Evolutionary conservation across 2,797 vertebrate species (phyloP).

Genomic region (Megaceryle alcyon): DNA sequence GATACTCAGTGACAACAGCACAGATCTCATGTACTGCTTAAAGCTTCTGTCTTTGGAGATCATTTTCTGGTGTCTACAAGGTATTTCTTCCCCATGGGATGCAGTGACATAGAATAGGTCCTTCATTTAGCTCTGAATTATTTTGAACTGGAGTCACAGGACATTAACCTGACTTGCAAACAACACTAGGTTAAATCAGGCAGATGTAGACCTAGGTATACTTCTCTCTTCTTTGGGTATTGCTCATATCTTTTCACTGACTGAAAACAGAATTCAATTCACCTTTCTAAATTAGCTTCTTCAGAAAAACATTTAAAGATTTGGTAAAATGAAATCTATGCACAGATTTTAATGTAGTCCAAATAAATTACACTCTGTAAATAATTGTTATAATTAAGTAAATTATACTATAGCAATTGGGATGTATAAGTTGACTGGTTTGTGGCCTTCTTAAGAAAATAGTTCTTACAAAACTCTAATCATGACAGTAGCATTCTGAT

Average conservation of each 20-base stretch:
- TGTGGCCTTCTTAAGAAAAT: neutral
- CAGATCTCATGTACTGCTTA: neutral
- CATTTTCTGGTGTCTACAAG: neutral
- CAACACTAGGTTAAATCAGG: neutral
- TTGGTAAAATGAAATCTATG: neutral
- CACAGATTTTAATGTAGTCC: neutral
- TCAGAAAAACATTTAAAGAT: neutral
- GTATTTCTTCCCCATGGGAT: neutral
- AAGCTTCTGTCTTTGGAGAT: neutral
- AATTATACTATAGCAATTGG: neutral
- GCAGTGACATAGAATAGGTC: neutral
- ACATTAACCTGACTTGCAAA: rapidly evolving
- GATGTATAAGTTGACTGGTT: neutral
- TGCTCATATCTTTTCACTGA: neutral
- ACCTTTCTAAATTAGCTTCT: neutral
- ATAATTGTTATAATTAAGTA: neutral
- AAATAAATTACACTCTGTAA: neutral
- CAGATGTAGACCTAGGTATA: neutral
- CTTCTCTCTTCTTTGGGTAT: neutral
- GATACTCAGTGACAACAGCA: neutral
- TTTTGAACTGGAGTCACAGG: neutral
- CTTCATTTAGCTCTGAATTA: neutral
- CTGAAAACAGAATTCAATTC: neutral
- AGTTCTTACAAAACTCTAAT: neutral
- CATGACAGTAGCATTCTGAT: neutral